Base-by-base conservation (phyloP, 1,140 invertebrate species). In the Oscheius sp. region DNA sequence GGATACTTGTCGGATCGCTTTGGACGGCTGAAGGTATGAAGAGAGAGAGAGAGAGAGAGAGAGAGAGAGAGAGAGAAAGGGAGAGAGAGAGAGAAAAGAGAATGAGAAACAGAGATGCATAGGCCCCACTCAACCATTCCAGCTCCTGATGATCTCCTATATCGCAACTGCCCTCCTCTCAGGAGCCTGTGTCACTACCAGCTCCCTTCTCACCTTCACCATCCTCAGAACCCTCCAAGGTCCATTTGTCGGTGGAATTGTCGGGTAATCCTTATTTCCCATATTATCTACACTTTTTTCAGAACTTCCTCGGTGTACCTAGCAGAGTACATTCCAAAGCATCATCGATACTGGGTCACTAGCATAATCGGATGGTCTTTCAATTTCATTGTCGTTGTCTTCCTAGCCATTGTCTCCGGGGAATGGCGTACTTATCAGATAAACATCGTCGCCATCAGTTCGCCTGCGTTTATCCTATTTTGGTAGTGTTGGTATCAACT, bases 401-500 rank as follows among this genome's bases (percentile, higher is more conserved):
- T n/a, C n/a, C n/a, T n/a, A n/a, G n/a, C n/a, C n/a, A n/a, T n/a
- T n/a, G n/a, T 73, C 7, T 64, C 23, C 20, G 29, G 32, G 18
- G 70, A 73, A 34, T 73, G 70, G 70, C 36, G 62, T 3, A 73
- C 70, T 26, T 73, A 49, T 29, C 70, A 73, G 34, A 64, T 49
- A 13, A 34, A 45, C 2, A 46, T 73, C 34, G 29, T 64, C 28
- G 58, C 42, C 28, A 20, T 55, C 35, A 64, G 36, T 0, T 34
- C 52, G 23, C 70, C 70, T 13, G 70, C 59, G 29, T 65, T 42
- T n/a, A 2, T 65, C 3, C 20, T 58, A 20, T 73, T 61, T 31
- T 58, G 42, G 62, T 70, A 45, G 38, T 18, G 20, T 36, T n/a
- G 10, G 15, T 10, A n/a, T 3, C 18, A 4, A 23, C 20, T 20